phyloP scores from a whole-genome alignment of 2,113 vertebrate genomes.

The Ceyx melanurus region DNA sequence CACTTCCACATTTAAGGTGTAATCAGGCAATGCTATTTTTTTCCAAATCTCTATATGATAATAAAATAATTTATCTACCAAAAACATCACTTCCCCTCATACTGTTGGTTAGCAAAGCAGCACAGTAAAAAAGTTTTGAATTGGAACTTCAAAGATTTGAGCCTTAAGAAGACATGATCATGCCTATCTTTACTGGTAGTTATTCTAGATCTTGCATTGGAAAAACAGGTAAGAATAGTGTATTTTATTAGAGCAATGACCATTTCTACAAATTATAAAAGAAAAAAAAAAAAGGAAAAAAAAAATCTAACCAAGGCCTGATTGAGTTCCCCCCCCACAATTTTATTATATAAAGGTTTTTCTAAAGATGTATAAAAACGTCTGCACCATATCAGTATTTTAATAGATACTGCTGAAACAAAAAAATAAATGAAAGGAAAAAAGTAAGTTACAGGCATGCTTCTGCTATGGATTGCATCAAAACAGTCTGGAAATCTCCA shows the following conservation, averaged over 20 bases:
- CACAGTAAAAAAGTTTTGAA: not conserved
- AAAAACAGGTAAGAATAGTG: not conserved
- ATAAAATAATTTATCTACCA: not conserved
- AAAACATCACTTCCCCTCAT: not conserved
- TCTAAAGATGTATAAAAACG: not conserved
- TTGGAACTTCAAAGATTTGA: not conserved
- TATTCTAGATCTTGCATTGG: not conserved
- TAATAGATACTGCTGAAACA: not conserved
- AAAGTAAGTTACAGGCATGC: not conserved
- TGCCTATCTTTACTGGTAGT: not conserved
- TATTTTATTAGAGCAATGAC: not conserved
- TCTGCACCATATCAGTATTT: not conserved
- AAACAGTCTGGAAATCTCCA: not conserved
- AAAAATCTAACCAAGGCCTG: not conserved
- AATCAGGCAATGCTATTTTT: not conserved
- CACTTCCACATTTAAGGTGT: not conserved
- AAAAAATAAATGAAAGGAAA: not conserved
- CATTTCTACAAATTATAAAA: not conserved
- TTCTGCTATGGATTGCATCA: not conserved
- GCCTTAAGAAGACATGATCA: not conserved
- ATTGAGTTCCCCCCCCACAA: not conserved
- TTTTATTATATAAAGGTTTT: not conserved
- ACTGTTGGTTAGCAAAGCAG: not conserved
- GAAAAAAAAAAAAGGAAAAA: too few relatives aligned
- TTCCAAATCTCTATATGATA: not conserved